Conservation (phyloP, 1,140 invertebrate species). For the Pseudachorutes palmiensis region DNA sequence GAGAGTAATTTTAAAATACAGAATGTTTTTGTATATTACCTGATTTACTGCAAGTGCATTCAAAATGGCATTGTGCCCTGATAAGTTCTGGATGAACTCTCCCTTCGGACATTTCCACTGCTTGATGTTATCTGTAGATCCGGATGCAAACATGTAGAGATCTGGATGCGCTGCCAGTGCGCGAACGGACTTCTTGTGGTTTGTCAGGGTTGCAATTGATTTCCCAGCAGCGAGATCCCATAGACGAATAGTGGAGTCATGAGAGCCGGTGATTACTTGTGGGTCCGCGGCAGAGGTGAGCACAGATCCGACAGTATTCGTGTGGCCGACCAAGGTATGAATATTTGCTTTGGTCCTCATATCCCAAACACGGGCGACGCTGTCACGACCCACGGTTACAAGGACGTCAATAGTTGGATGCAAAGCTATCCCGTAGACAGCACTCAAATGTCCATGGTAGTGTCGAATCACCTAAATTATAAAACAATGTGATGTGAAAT, state of each 20-base stretch:
- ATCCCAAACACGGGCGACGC: constrained; percentile 94
- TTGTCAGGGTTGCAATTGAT: constrained; percentile 88
- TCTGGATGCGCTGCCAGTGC: constrained; percentile 34
- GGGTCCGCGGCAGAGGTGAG: constrained; percentile 82
- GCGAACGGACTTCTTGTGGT: constrained; percentile 97
- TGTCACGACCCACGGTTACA: constrained; percentile 66
- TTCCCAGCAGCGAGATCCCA: constrained; percentile 97
- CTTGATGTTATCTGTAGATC: constrained; percentile 97
- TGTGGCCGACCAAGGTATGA: constrained; percentile 91
- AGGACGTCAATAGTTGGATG: constrained; percentile 95
- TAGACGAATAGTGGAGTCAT: constrained; percentile 69
- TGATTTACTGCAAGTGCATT: constrained; percentile 91
- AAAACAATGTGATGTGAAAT: constrained; percentile 24
- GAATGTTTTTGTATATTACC: constrained; percentile 13
- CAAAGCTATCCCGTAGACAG: constrained; percentile 85
- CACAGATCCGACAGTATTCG: constrained; percentile 92
- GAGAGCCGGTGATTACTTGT: constrained; percentile 67
- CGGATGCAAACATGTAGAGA: constrained; percentile 88
- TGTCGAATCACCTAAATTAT: constrained; percentile 75
- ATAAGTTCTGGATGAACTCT: constrained; percentile 94
- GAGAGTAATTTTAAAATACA: no score
- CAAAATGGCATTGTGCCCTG: constrained; percentile 94
- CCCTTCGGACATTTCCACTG: constrained; percentile 99
- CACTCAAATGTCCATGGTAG: constrained; percentile 97
- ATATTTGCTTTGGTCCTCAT: constrained; percentile 98